A percentile compares a stretch with the other conserved stretches of the same genome.
Evolutionary conservation across 2,888 invertebrate species (phyloP).

Genomic region (Boloria selene): DNA sequence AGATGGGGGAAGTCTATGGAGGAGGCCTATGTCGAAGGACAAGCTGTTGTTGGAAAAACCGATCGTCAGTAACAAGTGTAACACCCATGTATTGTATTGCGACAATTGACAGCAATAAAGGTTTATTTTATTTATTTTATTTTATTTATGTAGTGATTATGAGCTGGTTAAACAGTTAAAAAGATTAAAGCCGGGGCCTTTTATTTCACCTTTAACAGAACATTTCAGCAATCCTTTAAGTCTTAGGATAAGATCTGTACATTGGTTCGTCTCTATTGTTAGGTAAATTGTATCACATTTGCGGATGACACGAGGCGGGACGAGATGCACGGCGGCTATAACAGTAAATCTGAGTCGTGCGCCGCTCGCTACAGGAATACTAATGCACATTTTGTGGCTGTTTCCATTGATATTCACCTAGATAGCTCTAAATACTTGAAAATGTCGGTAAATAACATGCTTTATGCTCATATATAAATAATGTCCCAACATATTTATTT

Average conservation of each 20-base stretch:
- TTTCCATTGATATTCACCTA: conserved; percentile 42
- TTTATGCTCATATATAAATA: background rate
- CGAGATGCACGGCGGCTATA: conserved; percentile 60
- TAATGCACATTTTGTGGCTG: conserved; percentile 55
- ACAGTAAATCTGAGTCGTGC: conserved; percentile 72
- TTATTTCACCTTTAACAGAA: conserved; percentile 1
- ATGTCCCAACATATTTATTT: background rate
- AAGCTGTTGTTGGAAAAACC: no score
- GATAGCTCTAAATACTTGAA: conserved; percentile 38
- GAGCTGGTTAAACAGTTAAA: background rate
- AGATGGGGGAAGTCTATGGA: no score
- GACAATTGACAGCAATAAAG: no score
- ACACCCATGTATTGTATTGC: no score
- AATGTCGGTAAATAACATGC: conserved; percentile 10
- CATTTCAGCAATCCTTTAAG: conserved; percentile 11
- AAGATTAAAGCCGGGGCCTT: background rate
- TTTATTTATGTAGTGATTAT: no score
- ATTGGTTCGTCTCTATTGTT: conserved; percentile 13
- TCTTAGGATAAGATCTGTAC: conserved; percentile 13
- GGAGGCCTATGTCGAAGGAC: no score
- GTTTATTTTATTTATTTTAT: no score
- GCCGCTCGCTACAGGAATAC: conserved; percentile 59
- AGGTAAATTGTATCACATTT: conserved; percentile 29
- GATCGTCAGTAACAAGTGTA: no score
- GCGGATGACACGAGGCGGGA: conserved; percentile 26